Conservation (phyloP, 2,797 vertebrate genomes). For the Crypturellus tataupa region DNA sequence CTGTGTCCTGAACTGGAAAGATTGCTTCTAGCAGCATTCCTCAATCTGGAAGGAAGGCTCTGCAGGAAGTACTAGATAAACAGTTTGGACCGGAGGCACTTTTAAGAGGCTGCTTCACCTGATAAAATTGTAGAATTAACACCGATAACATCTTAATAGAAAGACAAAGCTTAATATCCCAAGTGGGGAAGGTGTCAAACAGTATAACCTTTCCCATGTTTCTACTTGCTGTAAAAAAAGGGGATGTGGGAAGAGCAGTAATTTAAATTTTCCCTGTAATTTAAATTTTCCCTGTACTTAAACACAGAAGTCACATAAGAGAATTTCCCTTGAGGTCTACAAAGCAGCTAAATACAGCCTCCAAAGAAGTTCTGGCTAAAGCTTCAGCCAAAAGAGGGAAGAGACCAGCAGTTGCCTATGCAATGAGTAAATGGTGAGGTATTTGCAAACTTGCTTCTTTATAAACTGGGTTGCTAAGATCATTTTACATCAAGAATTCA, state of each 20-base stretch:
- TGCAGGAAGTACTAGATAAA: neutral
- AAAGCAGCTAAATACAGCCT: neutral
- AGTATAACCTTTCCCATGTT: neutral
- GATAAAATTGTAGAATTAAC: neutral
- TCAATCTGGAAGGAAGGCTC: neutral
- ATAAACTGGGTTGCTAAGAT: neutral
- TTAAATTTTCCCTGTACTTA: neutral
- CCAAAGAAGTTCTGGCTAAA: neutral
- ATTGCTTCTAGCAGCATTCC: neutral
- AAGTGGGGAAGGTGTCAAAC: neutral
- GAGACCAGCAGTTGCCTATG: neutral
- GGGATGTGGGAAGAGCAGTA: neutral
- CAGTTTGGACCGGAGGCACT: neutral
- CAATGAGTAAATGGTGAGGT: neutral
- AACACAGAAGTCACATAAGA: neutral
- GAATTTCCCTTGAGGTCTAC: neutral
- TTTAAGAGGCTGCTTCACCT: neutral
- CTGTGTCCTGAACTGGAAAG: neutral
- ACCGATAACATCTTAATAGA: neutral
- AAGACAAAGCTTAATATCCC: neutral
- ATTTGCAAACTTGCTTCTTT: neutral
- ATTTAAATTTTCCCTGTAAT: neutral
- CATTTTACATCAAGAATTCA: neutral
- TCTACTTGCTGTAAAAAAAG: neutral
- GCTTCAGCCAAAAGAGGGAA: neutral